Conservation (phyloP, 2,797 vertebrate genomes). For the Gallinago solitaria region DNA sequence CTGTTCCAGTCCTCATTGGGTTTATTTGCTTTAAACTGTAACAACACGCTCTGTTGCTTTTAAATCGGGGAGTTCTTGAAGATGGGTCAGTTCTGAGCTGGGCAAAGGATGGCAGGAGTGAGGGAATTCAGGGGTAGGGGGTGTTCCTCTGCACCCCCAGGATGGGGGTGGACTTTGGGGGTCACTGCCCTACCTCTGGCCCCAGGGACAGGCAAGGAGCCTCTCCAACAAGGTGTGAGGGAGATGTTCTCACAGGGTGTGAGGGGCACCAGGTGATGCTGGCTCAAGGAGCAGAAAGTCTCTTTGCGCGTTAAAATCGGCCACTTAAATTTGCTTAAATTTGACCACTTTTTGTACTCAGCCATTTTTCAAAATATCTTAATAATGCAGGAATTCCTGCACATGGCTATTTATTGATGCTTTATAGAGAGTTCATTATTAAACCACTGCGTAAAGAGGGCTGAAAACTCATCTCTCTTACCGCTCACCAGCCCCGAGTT, state of each 20-base stretch:
- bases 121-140: accelerated
- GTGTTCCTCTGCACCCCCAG: too few species aligned
- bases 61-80: neutral
- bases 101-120: neutral
- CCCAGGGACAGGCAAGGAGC: neutral
- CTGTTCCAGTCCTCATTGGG: neutral
- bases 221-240: neutral
- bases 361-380: neutral
- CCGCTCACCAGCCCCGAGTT: neutral
- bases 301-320: neutral
- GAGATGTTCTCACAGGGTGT: neutral
- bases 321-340: neutral
- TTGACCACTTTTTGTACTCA: neutral
- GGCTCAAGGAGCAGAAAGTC: neutral
- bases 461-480: neutral
- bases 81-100: neutral
- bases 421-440: neutral
- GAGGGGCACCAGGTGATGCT: neutral
- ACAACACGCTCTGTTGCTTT: neutral
- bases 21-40: neutral
- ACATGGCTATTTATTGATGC: neutral
- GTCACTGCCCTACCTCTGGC: neutral
- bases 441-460: neutral
- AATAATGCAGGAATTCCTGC: neutral
- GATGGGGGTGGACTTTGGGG: too few species aligned